Conservation (phyloP, 2,888 invertebrate species). For the Drosophila kokeensis region DNA sequence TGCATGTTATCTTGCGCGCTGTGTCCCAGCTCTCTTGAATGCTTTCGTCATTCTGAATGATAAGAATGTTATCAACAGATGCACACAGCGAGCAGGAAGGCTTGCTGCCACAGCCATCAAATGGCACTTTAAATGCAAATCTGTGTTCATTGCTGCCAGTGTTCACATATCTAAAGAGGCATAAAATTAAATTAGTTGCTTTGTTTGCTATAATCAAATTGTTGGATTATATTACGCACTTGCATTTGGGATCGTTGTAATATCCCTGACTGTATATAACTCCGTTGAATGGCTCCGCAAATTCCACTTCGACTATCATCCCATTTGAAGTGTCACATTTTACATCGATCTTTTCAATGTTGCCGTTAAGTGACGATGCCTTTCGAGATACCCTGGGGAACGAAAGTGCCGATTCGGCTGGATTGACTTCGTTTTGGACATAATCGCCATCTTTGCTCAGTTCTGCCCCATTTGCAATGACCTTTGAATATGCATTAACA, state of each 20-base stretch:
- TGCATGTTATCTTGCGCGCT: slow-evolving; percentile 87
- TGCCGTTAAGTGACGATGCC: slow-evolving; percentile 72
- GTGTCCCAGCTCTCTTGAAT: slow-evolving; percentile 89
- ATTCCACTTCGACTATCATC: slow-evolving; percentile 88
- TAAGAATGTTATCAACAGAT: slow-evolving; percentile 88
- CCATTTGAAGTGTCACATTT: slow-evolving; percentile 87
- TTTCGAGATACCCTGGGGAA: slow-evolving; percentile 49
- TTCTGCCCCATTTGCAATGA: slow-evolving; percentile 51
- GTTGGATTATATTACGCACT: slow-evolving; percentile 66
- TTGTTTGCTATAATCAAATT: neutral
- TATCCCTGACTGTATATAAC: slow-evolving; percentile 90
- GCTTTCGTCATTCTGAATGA: slow-evolving; percentile 89
- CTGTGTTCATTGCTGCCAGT: slow-evolving; percentile 87
- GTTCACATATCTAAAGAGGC: slow-evolving; percentile 86
- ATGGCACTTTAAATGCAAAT: slow-evolving; percentile 88
- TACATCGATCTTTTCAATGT: slow-evolving; percentile 88
- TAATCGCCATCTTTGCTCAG: slow-evolving; percentile 26
- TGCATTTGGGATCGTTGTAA: slow-evolving; percentile 88
- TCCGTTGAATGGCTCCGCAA: slow-evolving; percentile 88
- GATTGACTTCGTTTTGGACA: slow-evolving; percentile 44
- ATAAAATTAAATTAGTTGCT: neutral
- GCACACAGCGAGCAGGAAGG: slow-evolving; percentile 88
- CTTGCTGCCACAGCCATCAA: slow-evolving; percentile 88
- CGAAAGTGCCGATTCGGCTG: slow-evolving; percentile 39
- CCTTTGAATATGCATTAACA: slow-evolving; percentile 41